Conservation (phyloP, 64 coral and sea anemone species). For the Pocillopora damicornis region DNA sequence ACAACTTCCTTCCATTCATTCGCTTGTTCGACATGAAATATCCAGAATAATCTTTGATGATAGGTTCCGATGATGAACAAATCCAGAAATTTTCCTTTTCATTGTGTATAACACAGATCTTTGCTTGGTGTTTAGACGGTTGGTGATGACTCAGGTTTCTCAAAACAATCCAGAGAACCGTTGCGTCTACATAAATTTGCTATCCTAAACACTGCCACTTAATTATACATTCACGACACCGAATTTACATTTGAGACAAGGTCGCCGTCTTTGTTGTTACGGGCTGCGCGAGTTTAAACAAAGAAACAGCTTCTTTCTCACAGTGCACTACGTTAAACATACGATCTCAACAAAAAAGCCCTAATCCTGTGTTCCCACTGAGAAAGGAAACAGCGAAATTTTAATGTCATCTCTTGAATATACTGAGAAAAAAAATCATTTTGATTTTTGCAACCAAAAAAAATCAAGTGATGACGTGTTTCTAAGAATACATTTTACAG, state of each 20-base stretch:
- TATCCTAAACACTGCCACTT: slow-evolving; percentile 28
- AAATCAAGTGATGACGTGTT: neutral
- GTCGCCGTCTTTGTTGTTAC: slow-evolving; percentile 33
- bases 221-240: slow-evolving; percentile 59
- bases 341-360: neutral
- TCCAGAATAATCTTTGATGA: neutral
- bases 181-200: slow-evolving; percentile 27
- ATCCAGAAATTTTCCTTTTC: neutral
- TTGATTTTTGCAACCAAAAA: neutral
- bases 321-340: slow-evolving; percentile 20
- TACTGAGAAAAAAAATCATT: neutral
- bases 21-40: neutral
- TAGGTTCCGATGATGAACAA: neutral
- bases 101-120: neutral
- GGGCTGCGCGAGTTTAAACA: slow-evolving; percentile 18
- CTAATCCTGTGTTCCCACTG: neutral
- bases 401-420: neutral
- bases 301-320: neutral
- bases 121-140: neutral
- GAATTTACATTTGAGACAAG: slow-evolving; percentile 57
- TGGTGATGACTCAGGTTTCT: neutral
- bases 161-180: slow-evolving; percentile 6
- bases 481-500: slow-evolving; percentile 11
- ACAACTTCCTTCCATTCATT: neutral
- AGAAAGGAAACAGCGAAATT: neutral